A percentile compares a stretch with the other conserved stretches of the same genome.
Conservation (phyloP, 2,888 invertebrate species). For the Phengaris alcon region DNA sequence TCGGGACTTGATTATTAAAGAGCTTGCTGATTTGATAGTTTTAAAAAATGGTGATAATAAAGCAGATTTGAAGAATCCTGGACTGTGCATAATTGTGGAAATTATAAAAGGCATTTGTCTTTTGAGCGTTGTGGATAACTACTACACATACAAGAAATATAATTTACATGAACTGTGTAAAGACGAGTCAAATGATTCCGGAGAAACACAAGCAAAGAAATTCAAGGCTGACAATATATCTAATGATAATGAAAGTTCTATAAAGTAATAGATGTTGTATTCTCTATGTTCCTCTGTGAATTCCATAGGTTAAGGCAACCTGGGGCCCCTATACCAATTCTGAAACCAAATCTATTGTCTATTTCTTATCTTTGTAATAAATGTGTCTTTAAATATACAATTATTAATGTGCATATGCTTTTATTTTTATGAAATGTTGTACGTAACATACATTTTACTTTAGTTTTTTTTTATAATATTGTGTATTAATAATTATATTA, state of each 20-base stretch:
- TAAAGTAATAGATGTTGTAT: conserved; percentile 31
- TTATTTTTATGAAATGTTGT: conserved; percentile 28
- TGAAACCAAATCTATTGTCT: conserved; percentile 58
- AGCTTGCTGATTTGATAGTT: conserved; percentile 85
- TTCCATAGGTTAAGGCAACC: conserved; percentile 55
- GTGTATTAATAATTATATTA: too few species aligned
- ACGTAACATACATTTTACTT: background rate
- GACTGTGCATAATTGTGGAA: conserved; percentile 89
- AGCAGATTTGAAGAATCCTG: conserved; percentile 88
- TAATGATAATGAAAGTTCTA: conserved; percentile 48
- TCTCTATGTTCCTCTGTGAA: conserved; percentile 36
- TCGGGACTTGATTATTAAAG: conserved; percentile 85
- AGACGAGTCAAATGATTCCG: conserved; percentile 63
- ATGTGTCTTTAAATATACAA: conserved; percentile 41
- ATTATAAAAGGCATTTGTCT: conserved; percentile 89
- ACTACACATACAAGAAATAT: conserved; percentile 88
- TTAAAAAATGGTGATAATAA: conserved; percentile 85
- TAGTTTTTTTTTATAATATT: background rate
- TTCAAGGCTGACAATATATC: conserved; percentile 55
- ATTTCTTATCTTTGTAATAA: conserved; percentile 42
- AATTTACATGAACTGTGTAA: conserved; percentile 85
- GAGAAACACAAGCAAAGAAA: conserved; percentile 67
- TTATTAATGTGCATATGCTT: conserved; percentile 38
- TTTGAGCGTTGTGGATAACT: conserved; percentile 88
- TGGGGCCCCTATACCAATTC: conserved; percentile 64